A percentile compares a stretch with the other conserved stretches of the same genome.
Conservation (phyloP, 2,113 vertebrate genomes). For the Caloenas nicobarica region DNA sequence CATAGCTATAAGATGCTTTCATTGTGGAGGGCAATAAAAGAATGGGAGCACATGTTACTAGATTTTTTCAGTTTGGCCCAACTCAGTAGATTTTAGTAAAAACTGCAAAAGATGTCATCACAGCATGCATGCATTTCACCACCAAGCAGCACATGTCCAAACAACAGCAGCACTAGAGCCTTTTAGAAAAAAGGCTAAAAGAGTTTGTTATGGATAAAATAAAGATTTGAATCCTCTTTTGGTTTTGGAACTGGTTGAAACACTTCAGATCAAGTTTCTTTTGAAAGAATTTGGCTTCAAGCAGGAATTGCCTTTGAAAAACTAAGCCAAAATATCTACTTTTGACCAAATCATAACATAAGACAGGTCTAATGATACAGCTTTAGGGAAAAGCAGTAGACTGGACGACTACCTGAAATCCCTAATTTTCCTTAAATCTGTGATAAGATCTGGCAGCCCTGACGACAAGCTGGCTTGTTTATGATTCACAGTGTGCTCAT, state of each 20-base stretch:
- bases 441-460: not conserved
- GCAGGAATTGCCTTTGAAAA: not conserved
- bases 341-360: not conserved
- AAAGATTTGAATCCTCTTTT: not conserved
- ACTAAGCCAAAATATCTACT: not conserved
- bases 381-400: not conserved
- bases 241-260: not conserved
- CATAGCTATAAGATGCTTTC: not conserved
- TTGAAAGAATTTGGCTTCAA: not conserved
- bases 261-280: not conserved
- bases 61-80: not conserved
- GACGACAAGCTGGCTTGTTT: not conserved
- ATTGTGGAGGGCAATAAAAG: not conserved
- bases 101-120: not conserved
- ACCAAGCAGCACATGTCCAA: not conserved
- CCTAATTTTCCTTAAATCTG: not conserved
- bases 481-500: not conserved
- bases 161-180: not conserved
- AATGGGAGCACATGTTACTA: not conserved
- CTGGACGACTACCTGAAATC: not conserved
- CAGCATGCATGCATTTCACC: rapidly evolving
- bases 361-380: not conserved
- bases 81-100: not conserved
- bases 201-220: not conserved
- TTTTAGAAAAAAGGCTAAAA: not conserved